These are phyloP conservation scores for Cephus pulcher DNA, from an alignment of 2,888 invertebrate species.

Conservation along the genomic window DNA sequence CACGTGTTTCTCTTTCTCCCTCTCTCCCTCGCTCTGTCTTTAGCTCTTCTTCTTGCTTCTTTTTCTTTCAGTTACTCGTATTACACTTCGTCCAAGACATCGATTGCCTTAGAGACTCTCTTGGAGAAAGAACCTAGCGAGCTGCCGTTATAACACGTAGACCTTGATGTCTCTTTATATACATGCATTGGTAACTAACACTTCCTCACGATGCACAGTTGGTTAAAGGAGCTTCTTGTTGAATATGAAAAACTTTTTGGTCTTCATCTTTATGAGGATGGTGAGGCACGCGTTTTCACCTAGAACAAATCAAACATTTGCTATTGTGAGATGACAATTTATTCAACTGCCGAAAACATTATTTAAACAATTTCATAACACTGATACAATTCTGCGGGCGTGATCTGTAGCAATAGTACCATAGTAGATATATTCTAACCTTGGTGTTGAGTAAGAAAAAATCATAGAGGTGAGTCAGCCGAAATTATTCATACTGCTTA, in stretches of 20 bases:
- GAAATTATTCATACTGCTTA: background rate
- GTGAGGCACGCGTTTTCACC: background rate
- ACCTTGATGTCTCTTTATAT: background rate
- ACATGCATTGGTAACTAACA: background rate
- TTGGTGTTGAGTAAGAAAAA: background rate
- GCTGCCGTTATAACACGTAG: background rate
- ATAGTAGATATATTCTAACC: no score
- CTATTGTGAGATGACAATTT: background rate
- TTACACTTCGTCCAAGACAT: background rate
- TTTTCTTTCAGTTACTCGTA: slow-evolving; percentile 7
- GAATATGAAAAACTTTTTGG: slow-evolving; percentile 48
- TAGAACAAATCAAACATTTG: background rate
- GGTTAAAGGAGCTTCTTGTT: slow-evolving; percentile 47
- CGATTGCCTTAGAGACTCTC: background rate
- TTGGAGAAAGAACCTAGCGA: background rate
- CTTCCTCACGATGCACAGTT: background rate
- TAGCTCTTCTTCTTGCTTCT: slow-evolving; percentile 3
- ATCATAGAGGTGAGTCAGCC: background rate
- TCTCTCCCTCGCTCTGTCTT: background rate
- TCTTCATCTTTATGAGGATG: slow-evolving; percentile 40
- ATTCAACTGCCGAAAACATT: background rate
- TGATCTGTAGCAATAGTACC: background rate
- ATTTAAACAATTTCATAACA: no score
- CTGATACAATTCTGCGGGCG: background rate
- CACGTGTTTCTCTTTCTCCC: background rate